phyloP scores from a whole-genome alignment of 2,888 invertebrate species.

The Phorcus lineatus region DNA sequence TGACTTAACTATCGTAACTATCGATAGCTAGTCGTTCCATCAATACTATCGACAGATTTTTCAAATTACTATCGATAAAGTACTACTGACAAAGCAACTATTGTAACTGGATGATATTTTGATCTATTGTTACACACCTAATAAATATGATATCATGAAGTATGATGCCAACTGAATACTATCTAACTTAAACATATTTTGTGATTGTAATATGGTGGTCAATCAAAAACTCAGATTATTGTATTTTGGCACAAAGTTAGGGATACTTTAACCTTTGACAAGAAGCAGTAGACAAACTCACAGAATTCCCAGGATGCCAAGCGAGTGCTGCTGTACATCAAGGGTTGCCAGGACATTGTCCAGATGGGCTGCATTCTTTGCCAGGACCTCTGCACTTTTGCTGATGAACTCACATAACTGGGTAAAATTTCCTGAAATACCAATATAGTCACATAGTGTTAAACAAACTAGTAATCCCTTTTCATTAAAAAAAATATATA shows the following conservation, averaged over 20 bases:
- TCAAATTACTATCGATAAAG: too few relatives aligned
- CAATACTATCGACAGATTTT: too few relatives aligned
- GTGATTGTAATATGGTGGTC: neutral
- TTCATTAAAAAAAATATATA: too few relatives aligned
- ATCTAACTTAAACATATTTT: too few relatives aligned
- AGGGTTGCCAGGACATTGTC: constrained; percentile 93
- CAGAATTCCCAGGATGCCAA: constrained; percentile 91
- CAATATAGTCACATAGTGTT: neutral
- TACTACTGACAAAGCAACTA: too few relatives aligned
- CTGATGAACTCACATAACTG: constrained; percentile 74
- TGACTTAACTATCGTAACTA: too few relatives aligned
- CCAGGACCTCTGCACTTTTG: constrained; percentile 85
- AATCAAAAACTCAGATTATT: too few relatives aligned
- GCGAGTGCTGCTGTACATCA: constrained; percentile 92
- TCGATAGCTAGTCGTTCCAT: too few relatives aligned
- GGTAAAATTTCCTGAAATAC: constrained; percentile 74
- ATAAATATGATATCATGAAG: neutral
- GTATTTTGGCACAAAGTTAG: too few relatives aligned
- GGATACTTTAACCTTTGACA: neutral
- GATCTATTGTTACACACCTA: neutral
- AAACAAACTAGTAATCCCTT: too few relatives aligned
- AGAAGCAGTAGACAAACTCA: constrained; percentile 76
- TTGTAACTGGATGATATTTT: too few relatives aligned
- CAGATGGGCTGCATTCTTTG: constrained; percentile 88
- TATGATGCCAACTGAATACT: neutral